Percentiles rank a stretch among this genome's conserved stretches.
Evolutionary conservation across 2,113 vertebrate species (phyloP).

Genomic region (Malurus cyaneus): DNA sequence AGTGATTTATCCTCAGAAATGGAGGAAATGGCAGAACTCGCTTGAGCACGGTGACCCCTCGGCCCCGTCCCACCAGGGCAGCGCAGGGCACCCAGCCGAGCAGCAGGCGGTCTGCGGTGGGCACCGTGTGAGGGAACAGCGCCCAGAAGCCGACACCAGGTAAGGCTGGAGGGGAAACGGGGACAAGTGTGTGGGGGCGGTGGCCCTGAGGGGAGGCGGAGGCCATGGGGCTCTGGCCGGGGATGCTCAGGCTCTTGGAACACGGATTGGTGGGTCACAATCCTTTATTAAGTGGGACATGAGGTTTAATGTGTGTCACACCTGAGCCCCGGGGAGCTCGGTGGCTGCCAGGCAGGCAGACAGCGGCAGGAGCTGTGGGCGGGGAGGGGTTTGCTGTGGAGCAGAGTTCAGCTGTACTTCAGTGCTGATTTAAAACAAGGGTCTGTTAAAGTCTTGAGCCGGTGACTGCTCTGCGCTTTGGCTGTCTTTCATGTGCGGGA

Average conservation of each 20-base stretch:
- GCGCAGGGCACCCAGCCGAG: not conserved
- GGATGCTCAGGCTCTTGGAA: not conserved
- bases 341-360: not conserved
- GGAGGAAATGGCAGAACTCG: not conserved
- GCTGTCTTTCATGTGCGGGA: not conserved
- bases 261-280: rapidly evolving
- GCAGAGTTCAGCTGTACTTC: not conserved
- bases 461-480: not conserved
- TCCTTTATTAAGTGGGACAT: not conserved
- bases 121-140: not conserved
- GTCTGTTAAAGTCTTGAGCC: not conserved
- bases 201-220: not conserved
- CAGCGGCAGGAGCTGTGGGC: not conserved
- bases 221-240: not conserved
- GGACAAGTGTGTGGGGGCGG: not conserved
- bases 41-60: not conserved
- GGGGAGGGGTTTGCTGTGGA: not conserved
- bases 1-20: not conserved
- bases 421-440: not conserved
- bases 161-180: not conserved
- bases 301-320: not conserved
- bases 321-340: not conserved
- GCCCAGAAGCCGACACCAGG: not conserved
- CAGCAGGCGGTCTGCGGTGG: not conserved
- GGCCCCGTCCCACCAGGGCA: rapidly evolving